Percentiles rank a stretch among this genome's conserved stretches.
These are phyloP conservation scores for Cebidichthys violaceus DNA, from an alignment of 2,113 vertebrate genomes.

Conservation along the genomic window DNA sequence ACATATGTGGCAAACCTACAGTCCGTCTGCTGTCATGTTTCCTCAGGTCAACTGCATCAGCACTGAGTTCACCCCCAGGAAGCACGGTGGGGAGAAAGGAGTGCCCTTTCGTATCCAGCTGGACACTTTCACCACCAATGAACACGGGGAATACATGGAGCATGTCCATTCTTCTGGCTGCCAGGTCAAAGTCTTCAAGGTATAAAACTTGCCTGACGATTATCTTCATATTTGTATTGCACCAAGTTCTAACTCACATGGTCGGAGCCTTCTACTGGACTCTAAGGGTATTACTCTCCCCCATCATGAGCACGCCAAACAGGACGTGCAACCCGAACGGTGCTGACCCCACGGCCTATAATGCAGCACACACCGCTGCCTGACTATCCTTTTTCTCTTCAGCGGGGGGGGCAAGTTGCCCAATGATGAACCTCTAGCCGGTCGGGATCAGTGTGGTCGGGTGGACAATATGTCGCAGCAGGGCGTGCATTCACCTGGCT, in stretches of 20 bases:
- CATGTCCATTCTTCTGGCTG: constrained; percentile 94
- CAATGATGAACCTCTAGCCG: no score
- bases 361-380: no score
- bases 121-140: constrained; percentile 91
- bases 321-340: no score
- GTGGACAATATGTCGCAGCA: no score
- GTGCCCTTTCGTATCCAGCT: constrained; percentile 95
- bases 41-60: constrained; percentile 96
- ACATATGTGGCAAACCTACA: not conserved
- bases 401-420: no score
- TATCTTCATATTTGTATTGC: not conserved
- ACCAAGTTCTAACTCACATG: not conserved
- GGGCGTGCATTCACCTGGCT: no score
- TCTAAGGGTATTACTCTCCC: not conserved
- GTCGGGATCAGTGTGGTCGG: no score
- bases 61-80: constrained; percentile 95
- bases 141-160: constrained; percentile 90
- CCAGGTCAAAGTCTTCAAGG: constrained; percentile 99
- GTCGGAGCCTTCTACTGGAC: not conserved
- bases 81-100: constrained; percentile 96
- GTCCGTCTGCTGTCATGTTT: not conserved
- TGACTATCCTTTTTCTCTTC: no score
- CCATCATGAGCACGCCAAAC: no score
- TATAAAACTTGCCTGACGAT: constrained; percentile 54
- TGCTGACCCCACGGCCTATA: no score